A percentile compares a stretch with the other conserved stretches of the same genome.
phyloP scores from a whole-genome alignment of 1,140 invertebrate species.

The Drosophila prosaltans region DNA sequence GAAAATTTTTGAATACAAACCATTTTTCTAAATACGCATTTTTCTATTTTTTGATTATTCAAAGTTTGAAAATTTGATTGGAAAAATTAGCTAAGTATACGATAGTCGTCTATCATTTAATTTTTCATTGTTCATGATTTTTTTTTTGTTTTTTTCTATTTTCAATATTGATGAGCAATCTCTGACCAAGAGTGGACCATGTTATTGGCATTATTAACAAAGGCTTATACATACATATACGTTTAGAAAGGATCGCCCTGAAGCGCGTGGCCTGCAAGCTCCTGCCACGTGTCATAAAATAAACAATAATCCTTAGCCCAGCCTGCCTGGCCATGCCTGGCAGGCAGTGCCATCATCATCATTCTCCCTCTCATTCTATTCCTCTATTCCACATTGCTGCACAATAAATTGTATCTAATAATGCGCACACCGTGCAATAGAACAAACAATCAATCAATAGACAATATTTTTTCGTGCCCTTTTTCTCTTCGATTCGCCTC shows the following conservation, averaged over 20 bases:
- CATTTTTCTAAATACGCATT: too few relatives aligned
- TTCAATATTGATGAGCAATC: conserved; percentile 27
- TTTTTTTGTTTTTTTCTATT: not conserved
- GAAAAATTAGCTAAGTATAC: not conserved
- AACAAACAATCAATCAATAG: conserved; percentile 81
- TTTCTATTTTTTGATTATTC: not conserved
- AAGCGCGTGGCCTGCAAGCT: conserved; percentile 55
- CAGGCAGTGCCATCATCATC: conserved; percentile 1
- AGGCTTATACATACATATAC: conserved; percentile 50
- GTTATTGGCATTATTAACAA: conserved; percentile 76
- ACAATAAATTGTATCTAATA: conserved; percentile 81
- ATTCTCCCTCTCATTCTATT: not conserved
- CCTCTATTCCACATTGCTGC: conserved; percentile 71
- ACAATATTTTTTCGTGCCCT: conserved; percentile 71
- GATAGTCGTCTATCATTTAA: not conserved
- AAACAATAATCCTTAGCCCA: conserved; percentile 68
- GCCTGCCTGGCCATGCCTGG: conserved; percentile 48
- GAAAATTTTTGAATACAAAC: too few relatives aligned
- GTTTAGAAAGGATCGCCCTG: conserved; percentile 29
- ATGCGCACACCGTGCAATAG: conserved; percentile 73
- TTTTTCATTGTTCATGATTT: not conserved
- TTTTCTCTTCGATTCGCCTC: conserved; percentile 29
- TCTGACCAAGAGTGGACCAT: conserved; percentile 28
- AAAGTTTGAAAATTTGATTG: not conserved
- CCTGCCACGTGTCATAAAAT: conserved; percentile 77